Evolutionary conservation across 2,797 vertebrate species (phyloP), one percentile per base, ranked within the genome.

Genomic region (Urocyon cinereoargenteus): DNA sequence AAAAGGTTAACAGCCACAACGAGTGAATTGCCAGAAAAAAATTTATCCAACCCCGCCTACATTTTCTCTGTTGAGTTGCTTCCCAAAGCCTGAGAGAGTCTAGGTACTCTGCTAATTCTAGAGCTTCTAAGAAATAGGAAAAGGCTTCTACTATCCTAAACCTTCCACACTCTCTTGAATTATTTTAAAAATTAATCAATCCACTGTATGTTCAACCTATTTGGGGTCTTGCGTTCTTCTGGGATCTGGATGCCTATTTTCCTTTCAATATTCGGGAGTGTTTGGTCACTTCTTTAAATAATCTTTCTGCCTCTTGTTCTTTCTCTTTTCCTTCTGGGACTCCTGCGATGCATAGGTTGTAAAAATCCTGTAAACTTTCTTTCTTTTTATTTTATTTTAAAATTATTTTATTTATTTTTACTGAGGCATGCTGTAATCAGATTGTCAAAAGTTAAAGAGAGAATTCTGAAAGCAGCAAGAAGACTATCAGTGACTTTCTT

Each of bases 121-220:
- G 88, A 82, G 34, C 59, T 24, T 40, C 88, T 75, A 14, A 70
- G 68, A 89, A 89, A 73, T 15, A 88, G 86, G 45, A 59, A 90
- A 78, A 90, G 66, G n/a, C 31, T 94, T 88, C 53, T 88, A 70
- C 77, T 92, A 31, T 78, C 82, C 49, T 49, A 45, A 64, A 77
- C 88, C 40, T 75, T 70, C 68, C 75, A 83, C 40, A 86, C 53
- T 24, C 73, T 85, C 22, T 62, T 83, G 70, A 94, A 87, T 78
- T 87, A 55, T 79, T 96, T 98, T 28, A 59, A 95, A 90, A 86
- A 90, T 87, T 62, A 45, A 92, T 96, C 62, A 75, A 18, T 90
- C 72, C 40, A 26, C 36, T 45, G 36, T 45, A 73, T 24, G 40
- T 73, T 73, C 36, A 45, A 45, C 40, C 36, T 73, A 15, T 73